These are phyloP conservation scores for Cepaea nemoralis DNA, from an alignment of 1,140 invertebrate species.

Conservation along the genomic window DNA sequence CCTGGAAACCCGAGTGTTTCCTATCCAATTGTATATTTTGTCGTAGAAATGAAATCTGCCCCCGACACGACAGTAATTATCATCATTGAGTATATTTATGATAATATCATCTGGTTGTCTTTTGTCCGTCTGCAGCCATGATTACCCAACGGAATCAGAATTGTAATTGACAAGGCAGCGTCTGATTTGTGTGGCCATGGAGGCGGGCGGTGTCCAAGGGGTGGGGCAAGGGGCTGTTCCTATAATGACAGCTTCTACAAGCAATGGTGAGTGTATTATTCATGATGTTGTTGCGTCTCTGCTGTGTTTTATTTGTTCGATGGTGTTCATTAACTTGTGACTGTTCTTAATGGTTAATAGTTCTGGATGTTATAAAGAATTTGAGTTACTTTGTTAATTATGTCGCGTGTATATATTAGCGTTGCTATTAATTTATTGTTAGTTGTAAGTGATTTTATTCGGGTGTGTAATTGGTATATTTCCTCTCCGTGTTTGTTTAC, in stretches of 20 bases:
- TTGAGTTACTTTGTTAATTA: too few relatives aligned
- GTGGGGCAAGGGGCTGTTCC: conserved; percentile 9
- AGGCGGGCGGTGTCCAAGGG: conserved; percentile 21
- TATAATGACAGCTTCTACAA: conserved; percentile 18
- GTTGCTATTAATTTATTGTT: too few relatives aligned
- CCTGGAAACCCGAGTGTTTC: neutral
- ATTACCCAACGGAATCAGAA: neutral
- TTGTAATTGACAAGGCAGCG: neutral
- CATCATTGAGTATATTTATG: neutral
- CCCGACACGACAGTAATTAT: neutral
- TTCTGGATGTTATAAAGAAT: too few relatives aligned
- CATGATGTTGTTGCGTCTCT: too few relatives aligned
- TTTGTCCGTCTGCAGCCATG: neutral
- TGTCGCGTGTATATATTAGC: too few relatives aligned
- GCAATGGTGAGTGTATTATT: conserved; percentile 22
- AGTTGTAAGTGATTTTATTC: too few relatives aligned
- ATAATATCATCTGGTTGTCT: neutral
- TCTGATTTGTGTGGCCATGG: neutral
- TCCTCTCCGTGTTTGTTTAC: too few relatives aligned
- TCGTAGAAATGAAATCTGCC: neutral
- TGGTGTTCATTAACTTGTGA: too few relatives aligned
- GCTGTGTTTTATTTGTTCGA: too few relatives aligned
- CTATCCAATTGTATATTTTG: neutral
- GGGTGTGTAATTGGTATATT: too few relatives aligned
- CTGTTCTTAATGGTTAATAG: too few relatives aligned